Evolutionary conservation across 2,888 invertebrate genomes (phyloP).

Genomic region (Cinara cedri): DNA sequence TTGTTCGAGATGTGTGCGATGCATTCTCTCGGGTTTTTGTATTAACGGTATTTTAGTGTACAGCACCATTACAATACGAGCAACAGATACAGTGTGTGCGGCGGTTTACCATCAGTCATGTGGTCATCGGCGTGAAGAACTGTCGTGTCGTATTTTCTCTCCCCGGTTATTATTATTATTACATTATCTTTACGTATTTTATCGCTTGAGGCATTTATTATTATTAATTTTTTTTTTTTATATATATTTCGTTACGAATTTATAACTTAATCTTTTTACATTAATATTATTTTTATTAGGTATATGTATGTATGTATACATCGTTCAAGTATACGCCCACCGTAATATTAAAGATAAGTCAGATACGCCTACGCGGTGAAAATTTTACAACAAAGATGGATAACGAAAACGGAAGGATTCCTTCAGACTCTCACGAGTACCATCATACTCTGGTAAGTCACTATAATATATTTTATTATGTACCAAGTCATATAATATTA

Average conservation of each 20-base stretch:
- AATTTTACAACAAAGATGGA: conserved; percentile 29
- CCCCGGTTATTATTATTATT: background rate
- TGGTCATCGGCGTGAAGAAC: conserved; percentile 47
- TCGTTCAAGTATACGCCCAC: too few relatives aligned
- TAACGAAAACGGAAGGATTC: conserved; percentile 31
- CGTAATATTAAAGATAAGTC: too few relatives aligned
- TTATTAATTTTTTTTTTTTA: background rate
- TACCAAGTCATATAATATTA: background rate
- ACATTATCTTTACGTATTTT: background rate
- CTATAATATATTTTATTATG: too few relatives aligned
- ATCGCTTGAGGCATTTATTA: background rate
- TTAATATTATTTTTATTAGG: background rate
- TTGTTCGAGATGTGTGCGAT: conserved; percentile 2
- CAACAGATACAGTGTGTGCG: conserved; percentile 1
- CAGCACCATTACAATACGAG: background rate
- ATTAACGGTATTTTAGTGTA: background rate
- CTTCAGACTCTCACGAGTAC: conserved; percentile 52
- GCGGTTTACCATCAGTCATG: conserved; percentile 40
- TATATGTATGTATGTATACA: too few relatives aligned
- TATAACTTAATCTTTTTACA: background rate
- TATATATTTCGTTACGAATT: background rate
- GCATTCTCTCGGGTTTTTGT: conserved; percentile 2
- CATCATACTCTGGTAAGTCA: conserved; percentile 56
- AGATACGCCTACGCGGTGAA: background rate
- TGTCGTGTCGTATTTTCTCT: conserved; percentile 39